phyloP scores from a whole-genome alignment of 1,140 invertebrate species.

The Aphidius ervi region DNA sequence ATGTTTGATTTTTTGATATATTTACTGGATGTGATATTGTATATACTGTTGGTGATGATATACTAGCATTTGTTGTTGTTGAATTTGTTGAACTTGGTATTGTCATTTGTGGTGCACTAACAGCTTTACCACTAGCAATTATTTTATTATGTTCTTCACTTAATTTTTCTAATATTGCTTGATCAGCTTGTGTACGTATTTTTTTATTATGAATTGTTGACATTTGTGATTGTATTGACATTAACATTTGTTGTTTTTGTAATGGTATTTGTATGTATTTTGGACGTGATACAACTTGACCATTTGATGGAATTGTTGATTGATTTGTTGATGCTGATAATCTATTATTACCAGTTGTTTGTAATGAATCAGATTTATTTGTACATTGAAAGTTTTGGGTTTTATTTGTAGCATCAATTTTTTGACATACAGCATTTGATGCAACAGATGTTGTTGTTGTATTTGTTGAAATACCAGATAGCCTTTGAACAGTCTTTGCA shows the following conservation, averaged over 20 bases:
- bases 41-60: conserved; percentile 32
- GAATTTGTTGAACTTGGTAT: conserved; percentile 31
- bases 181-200: conserved; percentile 45
- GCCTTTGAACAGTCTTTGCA: conserved; percentile 24
- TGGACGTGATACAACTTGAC: conserved; percentile 45
- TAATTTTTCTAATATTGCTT: conserved; percentile 49
- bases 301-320: conserved; percentile 36
- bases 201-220: conserved; percentile 49
- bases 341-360: conserved; percentile 5
- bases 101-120: conserved; percentile 32
- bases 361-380: neutral
- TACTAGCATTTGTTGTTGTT: conserved; percentile 33
- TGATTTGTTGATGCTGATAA: conserved; percentile 18
- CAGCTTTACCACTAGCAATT: conserved; percentile 54
- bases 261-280: conserved; percentile 44
- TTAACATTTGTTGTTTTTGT: conserved; percentile 46
- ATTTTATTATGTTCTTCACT: conserved; percentile 57
- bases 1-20: conserved; percentile 44
- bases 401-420: conserved; percentile 3
- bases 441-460: conserved; percentile 35
- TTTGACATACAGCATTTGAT: conserved; percentile 3
- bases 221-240: conserved; percentile 54
- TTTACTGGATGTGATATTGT: conserved; percentile 21
- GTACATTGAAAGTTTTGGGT: conserved; percentile 1
- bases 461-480: conserved; percentile 30